phyloP scores from a whole-genome alignment of 2,113 vertebrate genomes.

The Atlantisia rogersi region DNA sequence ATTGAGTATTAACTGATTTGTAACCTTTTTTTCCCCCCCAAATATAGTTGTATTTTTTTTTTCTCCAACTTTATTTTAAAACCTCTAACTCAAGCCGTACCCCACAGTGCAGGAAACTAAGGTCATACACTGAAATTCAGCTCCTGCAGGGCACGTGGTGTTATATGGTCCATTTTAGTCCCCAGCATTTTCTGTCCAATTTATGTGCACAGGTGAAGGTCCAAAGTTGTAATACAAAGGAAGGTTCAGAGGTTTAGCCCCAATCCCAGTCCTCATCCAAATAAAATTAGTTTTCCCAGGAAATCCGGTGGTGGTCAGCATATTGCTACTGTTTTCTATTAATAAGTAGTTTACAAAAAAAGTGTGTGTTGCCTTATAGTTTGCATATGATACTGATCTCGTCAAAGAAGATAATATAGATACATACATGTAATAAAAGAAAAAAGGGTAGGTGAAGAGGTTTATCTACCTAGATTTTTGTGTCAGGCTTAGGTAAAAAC shows the following conservation, averaged over 20 bases:
- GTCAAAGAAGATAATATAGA: not conserved
- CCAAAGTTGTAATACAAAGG: not conserved
- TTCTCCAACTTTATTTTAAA: not conserved
- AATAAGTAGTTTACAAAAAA: not conserved
- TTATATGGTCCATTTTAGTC: not conserved
- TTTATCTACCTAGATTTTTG: not conserved
- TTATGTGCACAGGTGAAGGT: not conserved
- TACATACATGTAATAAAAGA: not conserved
- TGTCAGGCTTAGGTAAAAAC: not conserved
- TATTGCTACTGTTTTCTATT: not conserved
- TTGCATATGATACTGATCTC: not conserved
- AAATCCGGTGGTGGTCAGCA: not conserved
- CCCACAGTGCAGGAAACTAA: accelerated
- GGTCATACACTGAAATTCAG: not conserved
- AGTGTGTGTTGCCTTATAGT: accelerated
- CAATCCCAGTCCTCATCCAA: not conserved
- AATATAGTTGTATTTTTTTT: not conserved
- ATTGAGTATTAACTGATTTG: not conserved
- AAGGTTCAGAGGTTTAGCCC: not conserved
- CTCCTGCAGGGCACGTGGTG: not conserved
- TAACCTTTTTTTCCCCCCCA: not conserved
- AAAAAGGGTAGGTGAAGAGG: not conserved
- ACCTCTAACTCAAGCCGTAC: not conserved
- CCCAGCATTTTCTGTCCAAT: not conserved
- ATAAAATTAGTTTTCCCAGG: not conserved